Evolutionary conservation across 2,888 invertebrate genomes (phyloP).

Genomic region (Timandra comae): DNA sequence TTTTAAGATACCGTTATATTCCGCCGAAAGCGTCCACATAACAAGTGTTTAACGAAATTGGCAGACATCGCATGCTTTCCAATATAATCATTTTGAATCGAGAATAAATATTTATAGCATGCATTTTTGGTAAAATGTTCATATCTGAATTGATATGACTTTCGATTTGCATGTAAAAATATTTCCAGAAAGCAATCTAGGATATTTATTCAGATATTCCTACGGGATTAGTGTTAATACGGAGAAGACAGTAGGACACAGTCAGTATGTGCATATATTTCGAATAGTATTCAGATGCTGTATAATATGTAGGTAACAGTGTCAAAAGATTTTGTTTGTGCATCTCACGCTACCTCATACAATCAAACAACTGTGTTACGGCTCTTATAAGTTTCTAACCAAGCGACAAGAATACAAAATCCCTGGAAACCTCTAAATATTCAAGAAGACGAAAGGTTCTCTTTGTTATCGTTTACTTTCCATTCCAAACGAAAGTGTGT

Average conservation of each 20-base stretch:
- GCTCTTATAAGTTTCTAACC: constrained; percentile 19
- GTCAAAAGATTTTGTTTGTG: constrained; percentile 19
- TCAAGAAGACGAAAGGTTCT: constrained; percentile 37
- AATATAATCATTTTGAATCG: no score
- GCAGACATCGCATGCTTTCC: no score
- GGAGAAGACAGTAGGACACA: no score
- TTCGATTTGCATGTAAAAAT: no score
- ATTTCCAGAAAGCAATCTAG: no score
- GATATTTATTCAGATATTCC: no score
- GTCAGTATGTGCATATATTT: no score
- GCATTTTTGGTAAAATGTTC: no score
- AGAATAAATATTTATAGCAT: no score
- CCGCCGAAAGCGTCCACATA: constrained; percentile 12
- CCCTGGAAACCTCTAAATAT: constrained; percentile 32
- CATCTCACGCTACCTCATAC: constrained; percentile 17
- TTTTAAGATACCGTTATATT: constrained; percentile 20
- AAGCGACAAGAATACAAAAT: constrained; percentile 22
- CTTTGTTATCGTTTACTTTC: constrained; percentile 55
- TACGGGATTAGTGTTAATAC: no score
- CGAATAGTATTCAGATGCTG: constrained; percentile 2
- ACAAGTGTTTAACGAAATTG: constrained; percentile 11
- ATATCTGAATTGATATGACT: no score
- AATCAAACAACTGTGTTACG: constrained; percentile 19
- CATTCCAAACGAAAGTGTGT: constrained; percentile 63
- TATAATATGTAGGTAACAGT: constrained; percentile 21